These are phyloP conservation scores for Artemisiospiza belli DNA, from an alignment of 2,113 vertebrate genomes.

Conservation along the genomic window DNA sequence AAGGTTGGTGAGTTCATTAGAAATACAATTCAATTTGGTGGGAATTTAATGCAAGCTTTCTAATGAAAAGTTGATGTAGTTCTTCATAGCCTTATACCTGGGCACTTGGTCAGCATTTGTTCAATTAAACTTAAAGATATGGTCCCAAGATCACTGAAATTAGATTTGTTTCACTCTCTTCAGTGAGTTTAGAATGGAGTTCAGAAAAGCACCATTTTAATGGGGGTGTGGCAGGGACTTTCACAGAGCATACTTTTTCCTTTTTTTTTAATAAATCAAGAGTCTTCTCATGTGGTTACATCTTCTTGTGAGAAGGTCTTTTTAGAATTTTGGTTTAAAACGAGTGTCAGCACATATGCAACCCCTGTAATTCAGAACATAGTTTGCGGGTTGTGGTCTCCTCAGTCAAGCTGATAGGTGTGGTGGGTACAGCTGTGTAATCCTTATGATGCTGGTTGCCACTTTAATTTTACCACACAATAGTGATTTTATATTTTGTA, in stretches of 20 bases:
- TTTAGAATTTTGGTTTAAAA: not conserved
- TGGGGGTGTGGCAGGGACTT: not conserved
- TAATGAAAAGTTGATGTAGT: not conserved
- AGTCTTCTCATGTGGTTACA: constrained; percentile 36
- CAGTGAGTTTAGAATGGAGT: not conserved
- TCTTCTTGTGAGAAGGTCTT: not conserved
- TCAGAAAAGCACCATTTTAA: not conserved
- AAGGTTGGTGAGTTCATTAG: not conserved
- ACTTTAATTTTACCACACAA: not conserved
- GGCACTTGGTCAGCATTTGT: not conserved
- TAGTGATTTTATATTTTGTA: not conserved
- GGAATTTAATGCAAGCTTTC: not conserved
- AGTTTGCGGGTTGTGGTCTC: not conserved
- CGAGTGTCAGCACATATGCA: not conserved
- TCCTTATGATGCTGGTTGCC: not conserved
- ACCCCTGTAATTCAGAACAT: not conserved
- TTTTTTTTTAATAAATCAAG: not conserved
- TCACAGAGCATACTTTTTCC: not conserved
- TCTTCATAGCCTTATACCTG: not conserved
- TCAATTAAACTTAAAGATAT: not conserved
- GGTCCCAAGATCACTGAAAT: not conserved
- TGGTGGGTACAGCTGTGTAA: not conserved
- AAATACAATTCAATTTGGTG: not conserved
- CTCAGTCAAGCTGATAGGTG: not conserved
- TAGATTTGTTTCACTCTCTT: not conserved